phyloP scores from a whole-genome alignment of 1,140 invertebrate species.

The Formica selysi region DNA sequence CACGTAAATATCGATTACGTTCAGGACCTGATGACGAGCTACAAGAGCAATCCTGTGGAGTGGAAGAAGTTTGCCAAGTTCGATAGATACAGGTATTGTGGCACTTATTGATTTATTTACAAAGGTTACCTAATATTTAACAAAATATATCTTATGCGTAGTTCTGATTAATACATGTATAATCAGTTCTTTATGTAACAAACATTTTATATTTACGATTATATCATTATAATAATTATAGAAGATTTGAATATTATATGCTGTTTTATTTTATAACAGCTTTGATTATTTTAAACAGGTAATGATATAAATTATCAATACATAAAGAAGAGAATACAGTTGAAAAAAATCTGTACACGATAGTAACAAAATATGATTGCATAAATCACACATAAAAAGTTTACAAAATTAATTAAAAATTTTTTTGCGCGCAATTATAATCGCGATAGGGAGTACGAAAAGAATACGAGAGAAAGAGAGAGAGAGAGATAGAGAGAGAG shows the following conservation, averaged over 20 bases:
- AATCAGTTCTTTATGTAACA: not conserved
- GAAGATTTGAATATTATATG: not conserved
- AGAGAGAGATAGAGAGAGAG: too few species aligned
- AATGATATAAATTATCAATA: not conserved
- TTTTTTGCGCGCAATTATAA: not conserved
- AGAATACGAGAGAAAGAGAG: not conserved
- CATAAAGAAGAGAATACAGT: not conserved
- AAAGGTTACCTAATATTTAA: not conserved
- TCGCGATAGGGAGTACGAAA: not conserved
- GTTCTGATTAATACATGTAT: not conserved
- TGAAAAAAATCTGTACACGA: not conserved
- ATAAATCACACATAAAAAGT: too few species aligned
- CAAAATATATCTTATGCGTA: not conserved
- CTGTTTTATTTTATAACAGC: not conserved
- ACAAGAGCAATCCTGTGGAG: slow-evolving; percentile 95
- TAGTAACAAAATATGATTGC: not conserved
- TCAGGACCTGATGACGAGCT: slow-evolving; percentile 93
- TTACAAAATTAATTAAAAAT: not conserved
- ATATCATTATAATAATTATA: not conserved
- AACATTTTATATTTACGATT: not conserved
- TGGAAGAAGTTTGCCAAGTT: slow-evolving; percentile 99
- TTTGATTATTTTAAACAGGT: not conserved
- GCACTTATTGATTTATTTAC: not conserved
- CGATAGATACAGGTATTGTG: slow-evolving; percentile 94
- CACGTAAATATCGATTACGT: slow-evolving; percentile 96